A percentile compares a stretch with the other conserved stretches of the same genome.
Evolutionary conservation across 2,888 invertebrate species (phyloP).

Genomic region (Latheticus oryzae): DNA sequence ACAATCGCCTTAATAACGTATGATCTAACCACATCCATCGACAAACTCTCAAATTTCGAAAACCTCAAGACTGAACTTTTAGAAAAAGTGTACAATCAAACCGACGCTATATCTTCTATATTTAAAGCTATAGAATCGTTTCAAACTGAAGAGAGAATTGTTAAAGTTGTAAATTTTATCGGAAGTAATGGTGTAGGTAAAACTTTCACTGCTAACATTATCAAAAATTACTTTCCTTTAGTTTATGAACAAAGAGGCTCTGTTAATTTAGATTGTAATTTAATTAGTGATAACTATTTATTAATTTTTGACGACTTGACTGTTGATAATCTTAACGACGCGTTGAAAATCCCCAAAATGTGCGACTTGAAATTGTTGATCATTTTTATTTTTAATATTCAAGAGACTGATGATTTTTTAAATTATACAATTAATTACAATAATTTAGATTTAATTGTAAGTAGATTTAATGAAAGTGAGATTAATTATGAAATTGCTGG

Average conservation of each 20-base stretch:
- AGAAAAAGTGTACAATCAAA: slow-evolving; percentile 48
- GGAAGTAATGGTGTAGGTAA: slow-evolving; percentile 59
- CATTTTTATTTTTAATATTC: slow-evolving; percentile 56
- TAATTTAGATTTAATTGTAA: slow-evolving; percentile 46
- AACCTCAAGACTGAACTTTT: slow-evolving; percentile 46
- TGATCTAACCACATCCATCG: slow-evolving; percentile 4
- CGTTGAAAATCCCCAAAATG: slow-evolving; percentile 44
- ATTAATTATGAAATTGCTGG: slow-evolving; percentile 48
- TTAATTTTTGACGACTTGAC: slow-evolving; percentile 57
- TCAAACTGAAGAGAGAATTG: slow-evolving; percentile 37
- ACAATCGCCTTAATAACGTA: slow-evolving; percentile 4
- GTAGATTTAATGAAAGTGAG: slow-evolving; percentile 47
- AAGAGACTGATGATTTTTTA: slow-evolving; percentile 48
- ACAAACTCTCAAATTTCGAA: no score
- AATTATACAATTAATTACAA: slow-evolving; percentile 46
- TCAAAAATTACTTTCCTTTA: slow-evolving; percentile 51
- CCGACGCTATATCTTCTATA: slow-evolving; percentile 44
- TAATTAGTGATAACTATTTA: slow-evolving; percentile 44
- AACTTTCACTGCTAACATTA: slow-evolving; percentile 54
- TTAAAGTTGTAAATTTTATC: slow-evolving; percentile 53
- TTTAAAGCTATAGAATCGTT: slow-evolving; percentile 46
- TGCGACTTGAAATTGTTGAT: slow-evolving; percentile 47
- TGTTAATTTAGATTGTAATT: slow-evolving; percentile 29
- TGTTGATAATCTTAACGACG: slow-evolving; percentile 46
- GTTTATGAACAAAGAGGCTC: slow-evolving; percentile 46